Conservation (phyloP, 1,140 invertebrate species). For the Caenorhabditis tropicalis region DNA sequence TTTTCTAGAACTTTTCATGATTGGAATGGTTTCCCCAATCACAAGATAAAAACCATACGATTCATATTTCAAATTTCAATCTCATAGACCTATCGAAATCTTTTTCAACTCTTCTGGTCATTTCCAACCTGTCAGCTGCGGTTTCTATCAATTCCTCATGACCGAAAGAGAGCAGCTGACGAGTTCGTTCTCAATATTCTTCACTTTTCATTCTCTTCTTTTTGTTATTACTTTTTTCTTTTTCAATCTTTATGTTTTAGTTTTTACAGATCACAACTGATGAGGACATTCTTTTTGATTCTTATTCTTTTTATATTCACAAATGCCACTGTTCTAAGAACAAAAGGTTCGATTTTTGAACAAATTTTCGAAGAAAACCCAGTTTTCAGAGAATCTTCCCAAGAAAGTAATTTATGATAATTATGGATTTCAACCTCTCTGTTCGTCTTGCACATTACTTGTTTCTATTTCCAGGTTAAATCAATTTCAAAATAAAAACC, state of each 20-base stretch:
- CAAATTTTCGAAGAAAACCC: not conserved
- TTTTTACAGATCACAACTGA: not conserved
- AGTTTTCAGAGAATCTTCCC: not conserved
- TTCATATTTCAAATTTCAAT: not conserved
- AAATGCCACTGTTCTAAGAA: not conserved
- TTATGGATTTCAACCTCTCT: slow-evolving; percentile 21
- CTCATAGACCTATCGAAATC: too few species aligned
- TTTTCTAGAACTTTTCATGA: too few species aligned
- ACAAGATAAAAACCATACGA: too few species aligned
- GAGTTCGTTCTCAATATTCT: not conserved
- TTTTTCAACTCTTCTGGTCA: not conserved
- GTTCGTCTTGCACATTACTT: not conserved
- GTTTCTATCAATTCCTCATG: not conserved
- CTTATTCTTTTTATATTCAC: not conserved
- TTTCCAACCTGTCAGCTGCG: not conserved
- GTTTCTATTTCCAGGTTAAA: not conserved
- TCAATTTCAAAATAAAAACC: not conserved
- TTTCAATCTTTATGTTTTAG: not conserved
- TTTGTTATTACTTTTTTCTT: slow-evolving; percentile 16
- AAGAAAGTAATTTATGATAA: not conserved
- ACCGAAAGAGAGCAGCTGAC: slow-evolving; percentile 28
- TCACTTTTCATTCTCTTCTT: not conserved
- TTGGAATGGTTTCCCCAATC: too few species aligned
- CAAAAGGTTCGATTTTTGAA: not conserved
- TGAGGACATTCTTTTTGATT: not conserved